Evolutionary conservation across 2,888 invertebrate genomes (phyloP), one percentile per base, ranked within the genome.

Genomic region (Abrostola triplasia): DNA sequence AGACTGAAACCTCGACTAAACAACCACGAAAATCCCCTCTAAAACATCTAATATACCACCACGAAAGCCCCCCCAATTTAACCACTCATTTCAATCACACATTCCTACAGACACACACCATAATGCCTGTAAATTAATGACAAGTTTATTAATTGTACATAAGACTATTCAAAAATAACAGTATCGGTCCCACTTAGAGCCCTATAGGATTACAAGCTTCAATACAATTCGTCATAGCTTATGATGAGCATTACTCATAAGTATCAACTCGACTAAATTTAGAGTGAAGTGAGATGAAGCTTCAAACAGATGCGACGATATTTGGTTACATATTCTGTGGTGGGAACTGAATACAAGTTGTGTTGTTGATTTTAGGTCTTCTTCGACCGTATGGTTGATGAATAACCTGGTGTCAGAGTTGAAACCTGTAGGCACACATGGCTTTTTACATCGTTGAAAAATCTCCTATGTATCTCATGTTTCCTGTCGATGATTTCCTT

Each of bases 141-240:
- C 68, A 60, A 59, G 50, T 55, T 71, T 62, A 74, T 61, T 64
- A 73, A 67, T 44, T 61, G 40, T 54, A 59, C 40, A 53, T 75
- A 66, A 41, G 47, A 64, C 58, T 49, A 38, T 12, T 53, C 68
- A 5, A 53, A 65, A 66, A 68, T 64, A 64, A 38, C 48, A 68
- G 62, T 67, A 80, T 75, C 73, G 70, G 73, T 82, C 67, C 75
- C 82, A 80, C 83, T 83, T 72, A 79, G 72, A 76, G 70, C 48
- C 63, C 63, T 77, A 81, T 83, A 82, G 83, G 84, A 85, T 89
- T 88, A 87, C 83, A 78, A 83, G 79, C 77, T 81, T 72, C 73
- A 57, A 80, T 88, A 85, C 87, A 89, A 92, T 91, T 90, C 90
- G 90, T 91, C 91, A 90, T 90, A 85, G 85, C 83, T 82, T 83